Base-by-base conservation (phyloP, 2,113 vertebrate species). In the Capra hircus region DNA sequence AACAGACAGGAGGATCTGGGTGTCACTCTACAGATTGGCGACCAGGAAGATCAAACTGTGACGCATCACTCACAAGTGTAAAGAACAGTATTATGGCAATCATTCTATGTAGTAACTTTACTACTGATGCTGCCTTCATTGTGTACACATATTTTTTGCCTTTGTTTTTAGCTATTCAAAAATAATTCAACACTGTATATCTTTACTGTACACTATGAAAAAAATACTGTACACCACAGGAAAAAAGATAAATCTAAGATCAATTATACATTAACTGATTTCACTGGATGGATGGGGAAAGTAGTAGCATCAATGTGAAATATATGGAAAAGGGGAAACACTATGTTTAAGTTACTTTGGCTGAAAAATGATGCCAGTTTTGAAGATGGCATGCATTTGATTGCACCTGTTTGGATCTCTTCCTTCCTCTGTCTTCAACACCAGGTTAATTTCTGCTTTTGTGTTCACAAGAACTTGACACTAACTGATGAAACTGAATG, bases 161-260 rank as follows among this genome's bases (percentile, higher is more conserved):
- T 89, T 82, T 96, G 94, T 95, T 91, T 21, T 64, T 48, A 78
- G n/a, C n/a, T n/a, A 27, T 97, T 95, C 15, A 74, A 85, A 91
- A 85, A 48, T 87, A 60, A 77, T 71, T 88, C 45, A 13, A 55
- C 59, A 40, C 11, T 71, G 27, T 82, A 17, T n/a, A 67, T 71
- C 30, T 88, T 67, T 59, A 86, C 8, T 74, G 25, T 13, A 21
- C 25, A 91, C 9, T 60, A 67, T 5, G 64, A 59, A 88, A 48
- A 48, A 48, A 10, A 48, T 48, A 48, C 45, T 48, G 45, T 50
- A 67, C 3, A 85, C 28, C 5, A 62, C 33, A 28, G 30, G 80
- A 36, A 45, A 86, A 96, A 96, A 83, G 48, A 86, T 85, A 27
- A 88, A 48, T 55, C 36, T 52, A 27, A 89, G 40, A 40, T 64